phyloP scores from a whole-genome alignment of 2,113 vertebrate species.

The Pundamilia nyererei region DNA sequence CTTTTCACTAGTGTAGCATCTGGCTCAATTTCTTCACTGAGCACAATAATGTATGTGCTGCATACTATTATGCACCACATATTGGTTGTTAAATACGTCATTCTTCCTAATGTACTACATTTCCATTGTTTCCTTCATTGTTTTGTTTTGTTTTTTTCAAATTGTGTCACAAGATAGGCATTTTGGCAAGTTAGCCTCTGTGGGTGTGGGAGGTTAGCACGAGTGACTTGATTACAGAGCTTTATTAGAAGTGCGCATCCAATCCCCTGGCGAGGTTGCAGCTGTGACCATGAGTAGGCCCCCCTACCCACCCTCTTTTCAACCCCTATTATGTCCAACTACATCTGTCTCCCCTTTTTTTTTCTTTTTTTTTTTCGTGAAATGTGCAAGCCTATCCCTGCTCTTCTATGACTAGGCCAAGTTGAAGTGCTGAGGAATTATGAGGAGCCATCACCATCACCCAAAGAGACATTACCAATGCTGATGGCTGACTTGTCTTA shows the following conservation, averaged over 20 bases:
- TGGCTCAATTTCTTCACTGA: neutral
- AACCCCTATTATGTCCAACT: conserved; percentile 33
- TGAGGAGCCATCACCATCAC: conserved; percentile 30
- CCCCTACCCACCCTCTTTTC: neutral
- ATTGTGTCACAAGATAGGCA: conserved; percentile 46
- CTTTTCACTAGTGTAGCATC: neutral
- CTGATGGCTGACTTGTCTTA: conserved; percentile 41
- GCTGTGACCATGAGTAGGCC: conserved; percentile 43
- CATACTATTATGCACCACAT: neutral
- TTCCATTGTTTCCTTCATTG: neutral
- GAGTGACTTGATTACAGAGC: conserved; percentile 59
- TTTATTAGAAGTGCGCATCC: conserved; percentile 44
- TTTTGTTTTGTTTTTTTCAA: neutral
- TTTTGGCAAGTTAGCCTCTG: conserved; percentile 39
- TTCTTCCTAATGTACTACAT: neutral
- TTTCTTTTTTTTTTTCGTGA: neutral
- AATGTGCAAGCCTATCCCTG: conserved; percentile 12
- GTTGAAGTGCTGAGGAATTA: conserved; percentile 18
- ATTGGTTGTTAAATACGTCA: conserved; percentile 10
- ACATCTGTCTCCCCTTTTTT: conserved; percentile 37
- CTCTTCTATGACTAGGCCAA: conserved; percentile 34
- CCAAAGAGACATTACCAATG: conserved; percentile 25
- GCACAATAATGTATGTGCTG: neutral
- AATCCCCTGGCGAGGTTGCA: conserved; percentile 50
- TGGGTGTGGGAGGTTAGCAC: conserved; percentile 57